phyloP scores from a whole-genome alignment of 2,888 invertebrate genomes.

The Coenonympha glycerion region DNA sequence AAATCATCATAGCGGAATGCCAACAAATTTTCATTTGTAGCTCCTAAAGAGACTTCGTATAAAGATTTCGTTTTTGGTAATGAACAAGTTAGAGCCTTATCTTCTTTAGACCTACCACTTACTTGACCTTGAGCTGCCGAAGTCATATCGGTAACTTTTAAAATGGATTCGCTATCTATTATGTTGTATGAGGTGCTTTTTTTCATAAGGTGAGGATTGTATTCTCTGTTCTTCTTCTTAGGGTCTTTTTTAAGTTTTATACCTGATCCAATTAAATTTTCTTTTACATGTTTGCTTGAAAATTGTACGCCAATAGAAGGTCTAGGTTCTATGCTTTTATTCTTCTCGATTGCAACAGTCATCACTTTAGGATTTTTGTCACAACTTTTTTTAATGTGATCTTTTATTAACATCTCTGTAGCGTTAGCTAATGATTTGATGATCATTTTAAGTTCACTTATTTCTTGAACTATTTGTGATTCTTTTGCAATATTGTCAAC shows the following conservation, averaged over 20 bases:
- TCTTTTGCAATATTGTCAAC: slow-evolving; percentile 20
- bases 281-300: slow-evolving; percentile 34
- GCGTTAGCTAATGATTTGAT: slow-evolving; percentile 45
- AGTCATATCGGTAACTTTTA: slow-evolving; percentile 63
- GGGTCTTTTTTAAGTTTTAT: slow-evolving; percentile 44
- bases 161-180: slow-evolving; percentile 60
- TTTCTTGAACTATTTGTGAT: slow-evolving; percentile 42
- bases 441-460: slow-evolving; percentile 46
- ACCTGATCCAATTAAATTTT: slow-evolving; percentile 33
- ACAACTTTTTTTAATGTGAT: slow-evolving; percentile 29
- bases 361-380: too few relatives aligned
- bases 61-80: slow-evolving; percentile 42
- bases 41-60: slow-evolving; percentile 36
- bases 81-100: slow-evolving; percentile 34
- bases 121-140: slow-evolving; percentile 36
- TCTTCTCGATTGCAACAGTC: too few relatives aligned
- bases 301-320: slow-evolving; percentile 42
- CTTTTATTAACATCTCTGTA: slow-evolving; percentile 44
- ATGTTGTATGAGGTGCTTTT: slow-evolving; percentile 55
- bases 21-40: slow-evolving; percentile 36
- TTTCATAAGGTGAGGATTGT: slow-evolving; percentile 38
- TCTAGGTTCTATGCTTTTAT: too few relatives aligned
- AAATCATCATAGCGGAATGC: slow-evolving; percentile 43
- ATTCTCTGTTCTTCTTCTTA: slow-evolving; percentile 37
- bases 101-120: slow-evolving; percentile 22